Conservation (phyloP, 2,888 invertebrate genomes). For the Arctia plantaginis region DNA sequence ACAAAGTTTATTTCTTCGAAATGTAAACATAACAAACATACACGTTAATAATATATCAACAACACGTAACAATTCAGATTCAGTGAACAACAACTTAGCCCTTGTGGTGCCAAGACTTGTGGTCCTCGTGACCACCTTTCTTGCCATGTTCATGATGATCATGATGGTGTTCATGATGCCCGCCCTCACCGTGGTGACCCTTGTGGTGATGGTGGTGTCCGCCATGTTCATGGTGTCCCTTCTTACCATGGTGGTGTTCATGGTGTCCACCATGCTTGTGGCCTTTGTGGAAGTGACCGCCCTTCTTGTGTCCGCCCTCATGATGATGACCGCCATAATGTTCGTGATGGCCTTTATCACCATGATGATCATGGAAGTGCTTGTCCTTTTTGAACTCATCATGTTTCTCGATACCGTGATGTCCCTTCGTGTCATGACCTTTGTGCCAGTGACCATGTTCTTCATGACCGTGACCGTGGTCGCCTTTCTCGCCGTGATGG, state of each 20-base stretch:
- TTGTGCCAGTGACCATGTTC: constrained; percentile 91
- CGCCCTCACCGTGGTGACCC: constrained; percentile 92
- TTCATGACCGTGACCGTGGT: constrained; percentile 85
- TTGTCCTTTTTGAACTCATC: constrained; percentile 95
- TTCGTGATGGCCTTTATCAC: constrained; percentile 91
- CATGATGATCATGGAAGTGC: constrained; percentile 94
- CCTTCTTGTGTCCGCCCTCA: constrained; percentile 92
- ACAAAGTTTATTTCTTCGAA: constrained; percentile 38
- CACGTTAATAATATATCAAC: constrained; percentile 64
- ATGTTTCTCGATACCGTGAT: constrained; percentile 92
- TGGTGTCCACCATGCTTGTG: constrained; percentile 92
- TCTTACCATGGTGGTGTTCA: constrained; percentile 92
- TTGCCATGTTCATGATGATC: constrained; percentile 91
- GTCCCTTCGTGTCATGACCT: constrained; percentile 94
- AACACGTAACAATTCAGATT: constrained; percentile 67
- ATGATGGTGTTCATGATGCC: constrained; percentile 91
- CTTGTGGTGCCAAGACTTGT: constrained; percentile 91
- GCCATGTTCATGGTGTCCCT: constrained; percentile 91
- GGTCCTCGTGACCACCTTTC: constrained; percentile 92
- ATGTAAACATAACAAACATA: constrained; percentile 68
- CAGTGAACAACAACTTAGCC: constrained; percentile 64
- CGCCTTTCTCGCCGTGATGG: constrained; percentile 88
- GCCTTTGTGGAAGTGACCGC: constrained; percentile 92
- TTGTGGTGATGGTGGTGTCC: constrained; percentile 92
- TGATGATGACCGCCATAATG: constrained; percentile 92